phyloP scores from a whole-genome alignment of 2,113 vertebrate genomes.

The Gobiocypris rarus region DNA sequence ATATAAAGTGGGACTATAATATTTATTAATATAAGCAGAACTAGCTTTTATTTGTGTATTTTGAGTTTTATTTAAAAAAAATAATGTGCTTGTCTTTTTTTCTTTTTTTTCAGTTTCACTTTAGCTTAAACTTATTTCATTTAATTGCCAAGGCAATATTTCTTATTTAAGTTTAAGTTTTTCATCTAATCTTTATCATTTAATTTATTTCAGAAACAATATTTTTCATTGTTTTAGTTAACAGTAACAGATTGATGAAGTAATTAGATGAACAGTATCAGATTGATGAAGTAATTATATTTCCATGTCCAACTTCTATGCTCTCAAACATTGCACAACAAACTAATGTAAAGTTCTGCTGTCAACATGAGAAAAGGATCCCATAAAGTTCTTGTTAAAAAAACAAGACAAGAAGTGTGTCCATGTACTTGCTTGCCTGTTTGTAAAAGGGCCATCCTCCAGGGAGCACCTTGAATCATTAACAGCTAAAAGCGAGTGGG shows the following conservation, averaged over 20 bases:
- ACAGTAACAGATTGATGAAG: too few relatives aligned
- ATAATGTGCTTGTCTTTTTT: too few relatives aligned
- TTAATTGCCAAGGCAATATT: too few relatives aligned
- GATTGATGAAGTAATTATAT: background rate
- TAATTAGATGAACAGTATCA: too few relatives aligned
- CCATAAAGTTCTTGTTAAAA: slow-evolving; percentile 1
- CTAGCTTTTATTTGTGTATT: too few relatives aligned
- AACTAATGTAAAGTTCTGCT: background rate
- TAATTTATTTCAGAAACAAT: background rate
- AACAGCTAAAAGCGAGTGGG: background rate
- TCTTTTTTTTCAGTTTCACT: too few relatives aligned
- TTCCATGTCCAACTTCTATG: background rate
- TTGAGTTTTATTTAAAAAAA: too few relatives aligned
- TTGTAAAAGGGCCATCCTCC: slow-evolving; percentile 27
- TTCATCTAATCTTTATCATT: too few relatives aligned
- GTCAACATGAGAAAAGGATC: background rate
- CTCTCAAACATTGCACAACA: background rate
- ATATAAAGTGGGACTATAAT: too few relatives aligned
- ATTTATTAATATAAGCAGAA: too few relatives aligned
- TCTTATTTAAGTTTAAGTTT: too few relatives aligned
- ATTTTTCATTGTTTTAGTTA: background rate
- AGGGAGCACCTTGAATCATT: slow-evolving; percentile 21
- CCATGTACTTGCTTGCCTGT: background rate
- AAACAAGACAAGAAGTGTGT: slow-evolving; percentile 8
- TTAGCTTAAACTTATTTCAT: too few relatives aligned